Percentiles rank a stretch among this genome's conserved stretches.
Evolutionary conservation across 2,797 vertebrate species (phyloP).

Genomic region (Gallinago stenura): DNA sequence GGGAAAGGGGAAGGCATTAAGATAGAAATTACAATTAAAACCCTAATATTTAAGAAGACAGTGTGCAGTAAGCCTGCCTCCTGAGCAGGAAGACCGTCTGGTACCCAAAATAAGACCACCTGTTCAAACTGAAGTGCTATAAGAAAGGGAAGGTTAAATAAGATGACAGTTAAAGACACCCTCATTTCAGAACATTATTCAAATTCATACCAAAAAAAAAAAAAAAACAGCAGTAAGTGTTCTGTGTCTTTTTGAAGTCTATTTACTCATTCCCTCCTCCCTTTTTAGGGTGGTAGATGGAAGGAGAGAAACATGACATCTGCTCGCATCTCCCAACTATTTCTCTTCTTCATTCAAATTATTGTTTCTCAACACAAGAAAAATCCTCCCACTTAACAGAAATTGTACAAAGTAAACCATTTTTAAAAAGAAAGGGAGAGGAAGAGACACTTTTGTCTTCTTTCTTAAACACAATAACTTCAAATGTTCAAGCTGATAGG

Average conservation of each 20-base stretch:
- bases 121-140: neutral
- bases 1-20: neutral
- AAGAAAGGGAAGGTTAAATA: conserved; percentile 10
- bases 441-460: neutral
- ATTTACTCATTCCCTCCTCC: neutral
- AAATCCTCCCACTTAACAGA: conserved; percentile 6
- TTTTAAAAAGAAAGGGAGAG: neutral
- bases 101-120: neutral
- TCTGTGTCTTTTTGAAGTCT: conserved; percentile 9
- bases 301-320: conserved; percentile 6
- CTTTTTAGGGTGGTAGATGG: neutral
- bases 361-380: neutral
- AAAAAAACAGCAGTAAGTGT: neutral
- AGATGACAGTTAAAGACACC: neutral
- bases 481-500: neutral
- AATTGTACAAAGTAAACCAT: neutral
- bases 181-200: conserved; percentile 40
- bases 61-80: neutral
- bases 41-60: neutral
- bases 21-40: neutral
- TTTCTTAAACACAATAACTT: neutral
- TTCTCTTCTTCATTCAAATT: conserved; percentile 11
- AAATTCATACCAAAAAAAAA: conserved; percentile 2
- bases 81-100: neutral
- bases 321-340: conserved; percentile 25